Evolutionary conservation across 2,888 invertebrate species (phyloP), one percentile per base, ranked within the genome.

Genomic region (Lithophane ornitopus): DNA sequence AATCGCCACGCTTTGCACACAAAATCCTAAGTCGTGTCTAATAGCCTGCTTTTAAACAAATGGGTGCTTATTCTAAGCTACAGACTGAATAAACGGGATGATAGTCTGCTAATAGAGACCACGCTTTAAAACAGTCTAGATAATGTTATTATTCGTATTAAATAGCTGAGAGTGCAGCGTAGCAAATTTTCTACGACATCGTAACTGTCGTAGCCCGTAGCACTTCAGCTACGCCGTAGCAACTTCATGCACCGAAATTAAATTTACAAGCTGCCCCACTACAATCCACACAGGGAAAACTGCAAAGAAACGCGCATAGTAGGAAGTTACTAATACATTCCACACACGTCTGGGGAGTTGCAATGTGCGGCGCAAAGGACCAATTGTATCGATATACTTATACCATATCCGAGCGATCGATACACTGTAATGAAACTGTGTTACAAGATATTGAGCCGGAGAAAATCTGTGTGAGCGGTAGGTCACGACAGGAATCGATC

Each of bases 331-430:
- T 85, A 68, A 85, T 76, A 75, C 73, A 86, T 87, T 83, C 86
- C 16, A n/a, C 56, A 41, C 86, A 86, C 86, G 86, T 81, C 22
- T 67, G 54, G 28, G 41, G 84, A 81, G 76, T 76, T 87, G 86
- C 86, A 86, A 67, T 59, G 72, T 77, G 71, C 69, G 59, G 86
- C 63, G 78, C 75, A 71, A 74, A 80, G 85, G 83, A 80, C 80
- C 87, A 68, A 76, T 82, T 76, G 76, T 86, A 72, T 81, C 71
- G 71, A 76, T 76, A 69, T 68, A 74, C 75, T 74, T 80, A 28
- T 81, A 59, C 26, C 28, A 61, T 49, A 56, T 19, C n/a, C n/a
- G 54, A 52, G 52, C 56, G 70, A 82, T 85, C 85, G 65, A 74
- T 84, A 56, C 22, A 6, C 58, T 61, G 52, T 72, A 76, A 83